phyloP scores from a whole-genome alignment of 2,888 invertebrate species.

The Lasioglossum vierecki region DNA sequence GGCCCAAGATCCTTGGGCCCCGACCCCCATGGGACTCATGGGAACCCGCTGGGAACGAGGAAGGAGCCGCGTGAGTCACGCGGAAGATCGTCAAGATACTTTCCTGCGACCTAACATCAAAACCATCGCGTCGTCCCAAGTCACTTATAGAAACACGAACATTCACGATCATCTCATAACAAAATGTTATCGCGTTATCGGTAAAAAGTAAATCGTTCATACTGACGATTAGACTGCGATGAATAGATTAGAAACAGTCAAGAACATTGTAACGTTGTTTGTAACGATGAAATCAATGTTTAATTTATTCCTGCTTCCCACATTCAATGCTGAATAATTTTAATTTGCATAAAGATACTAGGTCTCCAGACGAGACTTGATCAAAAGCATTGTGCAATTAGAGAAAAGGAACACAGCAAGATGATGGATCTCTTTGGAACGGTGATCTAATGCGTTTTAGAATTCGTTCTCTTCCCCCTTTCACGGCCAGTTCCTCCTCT shows the following conservation, averaged over 20 bases:
- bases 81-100: neutral
- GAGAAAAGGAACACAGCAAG: neutral
- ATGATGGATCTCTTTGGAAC: neutral
- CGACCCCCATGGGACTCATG: neutral
- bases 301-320: too few species aligned
- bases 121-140: neutral
- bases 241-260: too few species aligned
- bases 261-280: too few species aligned
- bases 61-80: conserved; percentile 30
- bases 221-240: neutral
- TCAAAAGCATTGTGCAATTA: neutral
- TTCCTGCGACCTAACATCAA: neutral
- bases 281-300: too few species aligned
- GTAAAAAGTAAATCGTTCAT: neutral
- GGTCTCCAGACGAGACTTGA: neutral
- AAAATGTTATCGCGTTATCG: too few species aligned
- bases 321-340: too few species aligned
- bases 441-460: conserved; percentile 45
- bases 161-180: too few species aligned
- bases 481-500: conserved; percentile 15
- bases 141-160: neutral
- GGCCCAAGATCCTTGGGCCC: conserved; percentile 6
- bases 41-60: conserved; percentile 1
- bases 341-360: too few species aligned
- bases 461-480: conserved; percentile 20